Conservation (phyloP, 2,888 invertebrate genomes). For the Pandemis cinnamomeana region DNA sequence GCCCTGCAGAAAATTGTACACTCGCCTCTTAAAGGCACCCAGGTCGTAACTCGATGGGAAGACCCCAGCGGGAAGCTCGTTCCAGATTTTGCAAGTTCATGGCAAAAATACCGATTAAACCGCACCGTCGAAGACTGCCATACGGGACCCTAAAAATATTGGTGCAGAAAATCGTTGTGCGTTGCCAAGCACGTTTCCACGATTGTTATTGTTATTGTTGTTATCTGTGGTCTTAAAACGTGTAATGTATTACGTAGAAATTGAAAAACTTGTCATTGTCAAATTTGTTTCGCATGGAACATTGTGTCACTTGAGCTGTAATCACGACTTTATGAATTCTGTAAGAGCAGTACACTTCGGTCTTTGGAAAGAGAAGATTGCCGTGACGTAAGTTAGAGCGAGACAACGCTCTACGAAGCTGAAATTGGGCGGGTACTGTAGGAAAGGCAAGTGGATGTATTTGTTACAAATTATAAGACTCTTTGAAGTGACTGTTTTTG, state of each 20-base stretch:
- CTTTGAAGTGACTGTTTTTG: too few relatives aligned
- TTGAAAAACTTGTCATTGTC: not conserved
- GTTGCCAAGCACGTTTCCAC: not conserved
- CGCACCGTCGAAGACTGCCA: too few relatives aligned
- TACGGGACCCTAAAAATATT: conserved; percentile 14
- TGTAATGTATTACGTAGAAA: not conserved
- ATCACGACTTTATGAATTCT: not conserved
- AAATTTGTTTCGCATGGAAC: not conserved
- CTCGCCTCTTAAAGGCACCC: too few relatives aligned
- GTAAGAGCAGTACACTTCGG: not conserved
- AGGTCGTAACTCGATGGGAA: too few relatives aligned
- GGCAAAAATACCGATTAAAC: too few relatives aligned
- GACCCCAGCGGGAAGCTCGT: too few relatives aligned
- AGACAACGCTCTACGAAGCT: too few relatives aligned
- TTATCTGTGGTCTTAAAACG: not conserved
- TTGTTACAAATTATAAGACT: too few relatives aligned
- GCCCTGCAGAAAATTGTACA: too few relatives aligned
- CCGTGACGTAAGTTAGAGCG: too few relatives aligned
- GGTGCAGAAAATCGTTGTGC: conserved; percentile 17
- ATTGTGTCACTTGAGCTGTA: not conserved
- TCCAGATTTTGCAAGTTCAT: too few relatives aligned
- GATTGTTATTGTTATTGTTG: not conserved
- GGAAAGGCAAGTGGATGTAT: not conserved
- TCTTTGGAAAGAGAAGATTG: too few relatives aligned
- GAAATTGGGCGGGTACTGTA: not conserved